phyloP scores from a whole-genome alignment of 2,888 invertebrate species.

The Malthinus flaveolus region DNA sequence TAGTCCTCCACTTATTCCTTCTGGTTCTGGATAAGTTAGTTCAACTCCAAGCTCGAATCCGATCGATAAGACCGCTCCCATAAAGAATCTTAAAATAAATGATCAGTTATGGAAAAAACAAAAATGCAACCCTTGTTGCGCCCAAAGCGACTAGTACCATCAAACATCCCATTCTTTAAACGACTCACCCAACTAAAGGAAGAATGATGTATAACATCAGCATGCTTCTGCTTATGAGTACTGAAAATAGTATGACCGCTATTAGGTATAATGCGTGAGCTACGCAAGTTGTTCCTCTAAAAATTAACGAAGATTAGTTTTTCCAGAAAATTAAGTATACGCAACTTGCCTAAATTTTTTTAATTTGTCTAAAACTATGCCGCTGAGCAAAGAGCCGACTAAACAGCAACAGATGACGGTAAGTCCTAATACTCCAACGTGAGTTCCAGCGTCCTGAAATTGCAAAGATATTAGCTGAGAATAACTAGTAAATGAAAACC shows the following conservation, averaged over 20 bases:
- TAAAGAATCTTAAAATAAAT: constrained; percentile 79
- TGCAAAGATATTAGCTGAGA: too few species aligned
- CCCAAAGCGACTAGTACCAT: too few species aligned
- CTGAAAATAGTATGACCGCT: not conserved
- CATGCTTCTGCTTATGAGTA: not conserved
- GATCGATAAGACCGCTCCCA: constrained; percentile 98
- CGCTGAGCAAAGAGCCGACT: not conserved
- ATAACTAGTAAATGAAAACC: too few species aligned
- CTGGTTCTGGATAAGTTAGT: constrained; percentile 95
- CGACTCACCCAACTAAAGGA: not conserved
- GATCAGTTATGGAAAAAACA: not conserved
- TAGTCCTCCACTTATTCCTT: constrained; percentile 96
- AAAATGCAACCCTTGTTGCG: too few species aligned
- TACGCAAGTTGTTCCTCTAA: not conserved
- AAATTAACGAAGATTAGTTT: not conserved
- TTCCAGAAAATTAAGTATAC: not conserved
- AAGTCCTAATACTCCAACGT: not conserved
- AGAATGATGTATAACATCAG: not conserved
- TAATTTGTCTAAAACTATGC: not conserved
- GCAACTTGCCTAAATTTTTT: not conserved
- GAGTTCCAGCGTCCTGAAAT: not conserved
- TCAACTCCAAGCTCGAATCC: constrained; percentile 98
- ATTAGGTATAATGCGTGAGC: not conserved
- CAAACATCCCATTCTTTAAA: too few species aligned
- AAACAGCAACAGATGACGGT: not conserved